These are phyloP conservation scores for Helicoverpa armigera DNA, from an alignment of 1,140 invertebrate species.

Conservation along the genomic window DNA sequence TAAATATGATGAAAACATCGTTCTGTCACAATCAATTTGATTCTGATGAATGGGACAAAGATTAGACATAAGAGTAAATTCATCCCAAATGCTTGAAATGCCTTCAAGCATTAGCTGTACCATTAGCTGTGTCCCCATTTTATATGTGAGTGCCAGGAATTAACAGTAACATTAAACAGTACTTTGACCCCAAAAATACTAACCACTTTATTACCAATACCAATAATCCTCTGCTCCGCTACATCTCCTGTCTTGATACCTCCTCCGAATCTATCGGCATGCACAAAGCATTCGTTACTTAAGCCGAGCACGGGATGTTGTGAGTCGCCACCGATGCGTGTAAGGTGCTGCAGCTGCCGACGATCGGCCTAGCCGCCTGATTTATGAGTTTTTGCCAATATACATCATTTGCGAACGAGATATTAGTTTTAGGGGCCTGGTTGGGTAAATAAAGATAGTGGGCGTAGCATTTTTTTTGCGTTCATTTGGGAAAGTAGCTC, in stretches of 20 bases:
- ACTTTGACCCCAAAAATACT: too few species aligned
- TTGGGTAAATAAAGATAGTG: conserved; percentile 31
- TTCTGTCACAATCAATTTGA: too few species aligned
- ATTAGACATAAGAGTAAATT: too few species aligned
- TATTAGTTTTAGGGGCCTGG: conserved; percentile 34
- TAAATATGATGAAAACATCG: too few species aligned
- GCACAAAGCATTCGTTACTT: conserved; percentile 82
- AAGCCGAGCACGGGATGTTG: conserved; percentile 69
- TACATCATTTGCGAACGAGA: conserved; percentile 26
- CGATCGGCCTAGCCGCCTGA: conserved; percentile 49
- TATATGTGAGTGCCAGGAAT: too few species aligned
- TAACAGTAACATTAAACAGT: too few species aligned
- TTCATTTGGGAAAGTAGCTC: conserved; percentile 8
- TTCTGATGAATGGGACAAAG: too few species aligned
- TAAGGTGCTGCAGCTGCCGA: conserved; percentile 79
- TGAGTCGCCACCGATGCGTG: conserved; percentile 79
- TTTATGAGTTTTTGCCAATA: conserved; percentile 56
- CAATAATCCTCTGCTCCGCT: conserved; percentile 50
- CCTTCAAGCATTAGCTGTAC: too few species aligned
- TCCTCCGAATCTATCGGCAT: conserved; percentile 74
- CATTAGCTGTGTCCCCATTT: too few species aligned
- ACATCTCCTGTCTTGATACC: conserved; percentile 50
- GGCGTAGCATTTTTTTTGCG: conserved; percentile 5
- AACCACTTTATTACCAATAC: too few species aligned
- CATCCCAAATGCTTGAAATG: too few species aligned